phyloP scores from a whole-genome alignment of 2,113 vertebrate genomes.

The Mormyrus iriodes region DNA sequence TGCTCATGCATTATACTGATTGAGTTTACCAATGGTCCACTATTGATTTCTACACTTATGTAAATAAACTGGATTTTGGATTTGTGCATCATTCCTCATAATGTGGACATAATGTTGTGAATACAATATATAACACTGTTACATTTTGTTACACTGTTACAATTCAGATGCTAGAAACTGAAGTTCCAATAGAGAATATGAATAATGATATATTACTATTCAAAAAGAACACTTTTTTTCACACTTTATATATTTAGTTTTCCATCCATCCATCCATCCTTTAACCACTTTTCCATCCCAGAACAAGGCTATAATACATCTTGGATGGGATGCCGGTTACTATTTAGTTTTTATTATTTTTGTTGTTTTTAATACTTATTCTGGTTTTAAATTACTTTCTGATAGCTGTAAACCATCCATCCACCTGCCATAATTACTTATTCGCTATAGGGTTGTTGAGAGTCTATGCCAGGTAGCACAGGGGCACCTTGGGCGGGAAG shows the following conservation, averaged over 20 bases:
- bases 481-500: neutral
- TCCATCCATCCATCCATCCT: neutral
- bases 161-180: neutral
- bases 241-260: neutral
- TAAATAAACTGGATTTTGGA: neutral
- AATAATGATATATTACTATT: too few species aligned
- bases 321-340: neutral
- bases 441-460: neutral
- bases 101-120: neutral
- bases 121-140: neutral
- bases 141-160: too few species aligned
- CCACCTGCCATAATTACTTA: neutral
- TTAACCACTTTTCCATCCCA: neutral
- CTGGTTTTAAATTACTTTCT: neutral
- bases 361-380: neutral
- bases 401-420: neutral
- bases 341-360: neutral
- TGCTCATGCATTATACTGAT: neutral
- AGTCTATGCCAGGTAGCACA: neutral
- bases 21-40: neutral
- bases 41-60: neutral
- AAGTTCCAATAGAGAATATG: too few species aligned
- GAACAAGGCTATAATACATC: neutral
- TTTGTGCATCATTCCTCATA: neutral
- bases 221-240: too few species aligned